Percentiles rank a stretch among this genome's conserved stretches.
phyloP scores from a whole-genome alignment of 2,113 vertebrate species.

The Epinephelus moara region DNA sequence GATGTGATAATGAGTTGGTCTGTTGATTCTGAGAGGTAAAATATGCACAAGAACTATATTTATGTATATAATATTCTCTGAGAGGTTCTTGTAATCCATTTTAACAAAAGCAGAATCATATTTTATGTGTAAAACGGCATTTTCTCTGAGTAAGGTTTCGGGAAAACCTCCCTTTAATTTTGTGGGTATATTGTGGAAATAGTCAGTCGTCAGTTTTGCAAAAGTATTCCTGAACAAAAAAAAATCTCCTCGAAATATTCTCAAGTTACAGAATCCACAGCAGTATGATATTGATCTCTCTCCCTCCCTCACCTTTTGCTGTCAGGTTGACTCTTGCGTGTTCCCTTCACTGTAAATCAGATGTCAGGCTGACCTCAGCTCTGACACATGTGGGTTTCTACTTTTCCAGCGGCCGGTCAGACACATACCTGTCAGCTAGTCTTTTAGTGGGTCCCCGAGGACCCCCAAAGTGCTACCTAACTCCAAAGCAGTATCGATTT shows the following conservation, averaged over 20 bases:
- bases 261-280: conserved; percentile 40
- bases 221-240: neutral
- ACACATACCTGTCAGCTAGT: conserved; percentile 74
- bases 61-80: conserved; percentile 8
- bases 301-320: conserved; percentile 32
- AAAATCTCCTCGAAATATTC: conserved; percentile 36
- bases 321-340: conserved; percentile 51
- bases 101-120: neutral
- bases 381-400: conserved; percentile 59
- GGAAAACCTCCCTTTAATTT: conserved; percentile 8
- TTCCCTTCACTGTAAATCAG: conserved; percentile 52
- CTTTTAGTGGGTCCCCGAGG: conserved; percentile 70
- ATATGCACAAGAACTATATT: neutral
- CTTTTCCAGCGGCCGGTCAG: conserved; percentile 55
- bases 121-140: conserved; percentile 23
- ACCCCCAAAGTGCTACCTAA: conserved; percentile 57
- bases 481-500: conserved; percentile 74
- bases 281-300: conserved; percentile 53
- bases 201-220: conserved; percentile 1
- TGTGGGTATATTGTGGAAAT: neutral
- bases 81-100: conserved; percentile 29
- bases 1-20: conserved; percentile 24
- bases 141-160: conserved; percentile 1
- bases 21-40: conserved; percentile 30
- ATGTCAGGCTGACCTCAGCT: conserved; percentile 65